Percentiles rank a stretch among this genome's conserved stretches.
Conservation (phyloP, 2,797 vertebrate genomes). For the Moxostoma hubbsi region DNA sequence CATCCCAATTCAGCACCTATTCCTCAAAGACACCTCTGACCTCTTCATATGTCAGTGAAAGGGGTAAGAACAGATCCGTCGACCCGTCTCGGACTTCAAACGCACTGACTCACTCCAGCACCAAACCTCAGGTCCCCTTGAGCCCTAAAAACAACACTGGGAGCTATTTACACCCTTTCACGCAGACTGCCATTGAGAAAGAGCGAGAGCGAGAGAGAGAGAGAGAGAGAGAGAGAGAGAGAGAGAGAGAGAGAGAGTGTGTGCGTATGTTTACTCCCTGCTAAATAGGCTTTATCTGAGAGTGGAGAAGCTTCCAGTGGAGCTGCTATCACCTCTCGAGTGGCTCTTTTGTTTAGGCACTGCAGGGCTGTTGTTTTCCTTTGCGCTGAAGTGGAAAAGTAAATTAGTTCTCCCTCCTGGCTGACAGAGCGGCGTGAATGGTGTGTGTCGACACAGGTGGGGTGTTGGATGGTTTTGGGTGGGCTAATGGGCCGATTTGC, state of each 20-base stretch:
- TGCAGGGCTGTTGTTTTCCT: slow-evolving; percentile 75
- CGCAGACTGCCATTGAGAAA: slow-evolving; percentile 10
- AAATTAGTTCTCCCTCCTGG: slow-evolving; percentile 74
- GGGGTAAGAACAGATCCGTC: slow-evolving; percentile 61
- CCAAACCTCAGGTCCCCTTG: slow-evolving; percentile 64
- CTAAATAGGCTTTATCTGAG: slow-evolving; percentile 66
- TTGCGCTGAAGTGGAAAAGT: slow-evolving; percentile 80
- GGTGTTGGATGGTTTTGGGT: slow-evolving; percentile 70
- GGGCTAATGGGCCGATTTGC: slow-evolving; percentile 66
- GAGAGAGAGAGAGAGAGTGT: background rate
- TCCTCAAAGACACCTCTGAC: slow-evolving; percentile 5
- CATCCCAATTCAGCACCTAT: background rate
- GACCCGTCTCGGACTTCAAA: slow-evolving; percentile 71
- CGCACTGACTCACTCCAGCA: slow-evolving; percentile 40
- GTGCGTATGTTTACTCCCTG: slow-evolving; percentile 60
- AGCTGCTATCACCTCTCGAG: slow-evolving; percentile 69
- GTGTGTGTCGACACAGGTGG: slow-evolving; percentile 72
- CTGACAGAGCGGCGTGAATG: slow-evolving; percentile 66
- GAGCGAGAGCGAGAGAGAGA: background rate
- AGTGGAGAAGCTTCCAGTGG: slow-evolving; percentile 44
- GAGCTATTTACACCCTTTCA: slow-evolving; percentile 69
- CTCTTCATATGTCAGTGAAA: slow-evolving; percentile 21
- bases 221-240: background rate
- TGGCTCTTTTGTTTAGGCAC: slow-evolving; percentile 78
- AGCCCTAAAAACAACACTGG: slow-evolving; percentile 78